phyloP scores from a whole-genome alignment of 2,113 vertebrate genomes.

The Tamias sibiricus region DNA sequence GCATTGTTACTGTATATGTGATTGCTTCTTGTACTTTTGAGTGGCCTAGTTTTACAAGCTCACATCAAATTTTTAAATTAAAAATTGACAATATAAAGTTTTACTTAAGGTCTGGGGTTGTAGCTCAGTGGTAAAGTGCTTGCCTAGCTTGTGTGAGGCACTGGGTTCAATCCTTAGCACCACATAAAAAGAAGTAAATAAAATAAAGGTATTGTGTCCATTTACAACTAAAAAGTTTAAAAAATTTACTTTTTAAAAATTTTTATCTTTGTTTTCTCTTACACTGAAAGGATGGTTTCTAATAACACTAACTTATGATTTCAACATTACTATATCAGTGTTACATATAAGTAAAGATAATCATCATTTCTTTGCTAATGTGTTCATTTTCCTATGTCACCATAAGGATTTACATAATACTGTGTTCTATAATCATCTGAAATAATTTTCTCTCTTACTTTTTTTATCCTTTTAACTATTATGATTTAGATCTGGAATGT shows the following conservation, averaged over 20 bases:
- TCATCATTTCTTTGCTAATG: conserved; percentile 13
- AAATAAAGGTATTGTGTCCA: too few species aligned
- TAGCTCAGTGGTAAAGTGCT: too few species aligned
- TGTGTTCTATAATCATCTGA: background rate
- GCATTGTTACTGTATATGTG: background rate
- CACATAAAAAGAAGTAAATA: too few species aligned
- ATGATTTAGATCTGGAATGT: background rate
- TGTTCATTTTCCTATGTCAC: conserved; percentile 4
- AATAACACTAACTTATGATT: background rate
- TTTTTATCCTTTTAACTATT: background rate
- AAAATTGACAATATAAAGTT: conserved; percentile 36
- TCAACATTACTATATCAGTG: conserved; percentile 7
- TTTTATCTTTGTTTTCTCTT: background rate
- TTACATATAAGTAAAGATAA: background rate
- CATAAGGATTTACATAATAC: background rate
- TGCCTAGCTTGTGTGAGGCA: too few species aligned
- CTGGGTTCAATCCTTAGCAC: too few species aligned
- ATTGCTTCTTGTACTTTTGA: conserved; percentile 25
- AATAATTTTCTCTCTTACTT: background rate
- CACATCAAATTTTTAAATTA: background rate
- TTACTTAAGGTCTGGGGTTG: background rate
- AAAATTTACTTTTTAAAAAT: background rate
- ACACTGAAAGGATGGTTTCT: conserved; percentile 2
- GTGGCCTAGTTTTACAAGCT: conserved; percentile 36
- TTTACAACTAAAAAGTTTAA: too few species aligned